These are phyloP conservation scores for Halcyon senegalensis DNA, from an alignment of 2,113 vertebrate species.

Conservation along the genomic window DNA sequence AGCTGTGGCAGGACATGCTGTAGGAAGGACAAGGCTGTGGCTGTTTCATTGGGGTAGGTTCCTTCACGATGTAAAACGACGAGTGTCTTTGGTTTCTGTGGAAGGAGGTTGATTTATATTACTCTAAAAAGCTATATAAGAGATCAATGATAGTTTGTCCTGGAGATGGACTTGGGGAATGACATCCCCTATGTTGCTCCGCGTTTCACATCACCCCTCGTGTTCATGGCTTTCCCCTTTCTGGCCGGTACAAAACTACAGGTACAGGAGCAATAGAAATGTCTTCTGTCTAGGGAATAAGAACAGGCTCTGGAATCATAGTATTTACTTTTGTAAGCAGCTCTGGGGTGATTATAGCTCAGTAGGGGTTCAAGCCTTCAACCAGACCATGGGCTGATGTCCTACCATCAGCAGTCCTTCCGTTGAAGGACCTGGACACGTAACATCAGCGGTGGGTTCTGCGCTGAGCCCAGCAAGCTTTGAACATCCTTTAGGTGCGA, in stretches of 20 bases:
- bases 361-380: not conserved
- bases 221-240: not conserved
- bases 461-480: too few species aligned
- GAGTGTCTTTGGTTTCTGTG: not conserved
- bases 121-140: not conserved
- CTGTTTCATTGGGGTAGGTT: not conserved
- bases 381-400: not conserved
- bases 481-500: rapidly evolving
- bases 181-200: not conserved
- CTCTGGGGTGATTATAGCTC: not conserved
- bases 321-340: not conserved
- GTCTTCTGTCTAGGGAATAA: not conserved
- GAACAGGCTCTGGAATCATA: not conserved
- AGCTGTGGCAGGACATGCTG: not conserved
- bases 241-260: not conserved
- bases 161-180: not conserved
- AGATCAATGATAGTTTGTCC: not conserved
- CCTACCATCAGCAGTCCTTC: not conserved
- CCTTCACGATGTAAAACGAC: rapidly evolving
- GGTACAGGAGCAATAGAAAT: not conserved
- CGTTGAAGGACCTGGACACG: not conserved
- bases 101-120: not conserved
- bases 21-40: not conserved
- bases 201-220: not conserved
- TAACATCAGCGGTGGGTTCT: not conserved